These are phyloP conservation scores for Penelope pileata DNA, from an alignment of 2,113 vertebrate genomes.

Conservation along the genomic window DNA sequence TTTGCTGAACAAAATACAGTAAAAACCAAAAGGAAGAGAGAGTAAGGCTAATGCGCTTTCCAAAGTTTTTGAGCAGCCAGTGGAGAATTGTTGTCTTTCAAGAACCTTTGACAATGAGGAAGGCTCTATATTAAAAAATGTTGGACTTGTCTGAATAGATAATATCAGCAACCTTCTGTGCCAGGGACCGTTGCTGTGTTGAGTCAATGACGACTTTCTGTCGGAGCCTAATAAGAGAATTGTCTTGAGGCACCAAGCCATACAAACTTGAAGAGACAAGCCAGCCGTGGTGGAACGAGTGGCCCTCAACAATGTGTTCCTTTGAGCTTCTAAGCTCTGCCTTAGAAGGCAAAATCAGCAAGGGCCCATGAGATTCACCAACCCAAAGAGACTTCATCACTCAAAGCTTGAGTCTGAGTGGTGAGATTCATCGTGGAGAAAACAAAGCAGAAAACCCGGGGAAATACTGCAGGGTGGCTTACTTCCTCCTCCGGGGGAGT, in stretches of 20 bases:
- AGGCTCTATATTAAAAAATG: slow-evolving; percentile 32
- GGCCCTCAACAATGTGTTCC: slow-evolving; percentile 19
- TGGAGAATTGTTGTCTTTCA: background rate
- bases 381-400: background rate
- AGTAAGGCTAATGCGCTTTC: background rate
- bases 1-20: background rate
- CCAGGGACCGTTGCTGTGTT: background rate
- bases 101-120: slow-evolving; percentile 6
- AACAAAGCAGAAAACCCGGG: background rate
- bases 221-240: slow-evolving; percentile 32
- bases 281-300: background rate
- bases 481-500: background rate
- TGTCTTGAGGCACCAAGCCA: slow-evolving; percentile 56
- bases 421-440: background rate
- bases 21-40: background rate
- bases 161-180: slow-evolving; percentile 53
- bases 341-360: background rate
- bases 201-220: slow-evolving; percentile 49
- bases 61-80: background rate
- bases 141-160: slow-evolving; percentile 51
- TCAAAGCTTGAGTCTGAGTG: background rate
- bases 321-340: slow-evolving; percentile 47
- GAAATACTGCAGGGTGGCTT: background rate
- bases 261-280: slow-evolving; percentile 51
- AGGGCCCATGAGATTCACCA: background rate